phyloP scores from a whole-genome alignment of 2,888 invertebrate species.

The Lithodes maja region DNA sequence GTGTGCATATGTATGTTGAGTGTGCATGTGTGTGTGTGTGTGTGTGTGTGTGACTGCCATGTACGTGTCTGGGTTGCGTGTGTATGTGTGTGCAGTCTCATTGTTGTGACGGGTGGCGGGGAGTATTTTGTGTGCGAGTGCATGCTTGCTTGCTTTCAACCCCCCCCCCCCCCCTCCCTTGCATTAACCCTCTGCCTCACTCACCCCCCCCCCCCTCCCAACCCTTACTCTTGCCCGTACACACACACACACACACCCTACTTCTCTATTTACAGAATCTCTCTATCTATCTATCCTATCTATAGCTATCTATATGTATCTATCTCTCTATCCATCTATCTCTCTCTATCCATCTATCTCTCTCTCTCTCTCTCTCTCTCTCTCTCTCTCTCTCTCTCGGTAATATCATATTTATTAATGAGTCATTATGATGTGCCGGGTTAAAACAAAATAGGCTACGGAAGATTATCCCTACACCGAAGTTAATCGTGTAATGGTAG shows the following conservation, averaged over 20 bases:
- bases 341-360: no score
- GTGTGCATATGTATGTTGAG: background rate
- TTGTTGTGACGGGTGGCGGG: background rate
- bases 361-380: no score
- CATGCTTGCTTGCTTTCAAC: background rate
- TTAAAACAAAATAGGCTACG: no score
- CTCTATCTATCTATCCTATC: background rate
- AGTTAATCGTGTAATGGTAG: no score
- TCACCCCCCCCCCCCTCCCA: background rate
- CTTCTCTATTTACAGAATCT: background rate
- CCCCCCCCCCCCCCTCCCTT: background rate
- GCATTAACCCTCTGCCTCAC: background rate
- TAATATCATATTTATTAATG: no score
- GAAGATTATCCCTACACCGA: no score
- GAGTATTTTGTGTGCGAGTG: slow-evolving; percentile 10
- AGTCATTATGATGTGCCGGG: no score
- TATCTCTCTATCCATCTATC: no score
- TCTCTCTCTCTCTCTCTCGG: no score
- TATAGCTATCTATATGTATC: background rate
- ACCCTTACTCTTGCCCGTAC: background rate
- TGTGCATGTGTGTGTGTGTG: background rate
- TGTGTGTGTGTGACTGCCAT: background rate
- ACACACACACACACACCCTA: background rate
- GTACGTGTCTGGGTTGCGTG: background rate
- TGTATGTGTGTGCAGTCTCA: background rate